Evolutionary conservation across 2,797 vertebrate genomes (phyloP).

Genomic region (Molossus alvarezi): DNA sequence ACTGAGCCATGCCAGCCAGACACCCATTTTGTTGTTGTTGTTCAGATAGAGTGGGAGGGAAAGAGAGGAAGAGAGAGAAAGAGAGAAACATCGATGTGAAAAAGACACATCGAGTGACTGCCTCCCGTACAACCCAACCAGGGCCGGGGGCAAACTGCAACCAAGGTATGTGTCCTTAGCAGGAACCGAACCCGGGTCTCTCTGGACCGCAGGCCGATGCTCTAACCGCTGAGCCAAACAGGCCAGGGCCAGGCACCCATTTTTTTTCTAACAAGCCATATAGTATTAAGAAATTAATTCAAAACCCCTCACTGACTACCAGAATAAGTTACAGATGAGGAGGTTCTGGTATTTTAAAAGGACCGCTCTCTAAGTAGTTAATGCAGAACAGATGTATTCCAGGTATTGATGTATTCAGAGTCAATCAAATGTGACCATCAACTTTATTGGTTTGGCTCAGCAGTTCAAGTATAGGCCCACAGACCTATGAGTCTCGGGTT

Average conservation of each 20-base stretch:
- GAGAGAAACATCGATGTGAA: too few relatives aligned
- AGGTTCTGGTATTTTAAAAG: constrained; percentile 45
- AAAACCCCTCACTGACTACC: constrained; percentile 19
- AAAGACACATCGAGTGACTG: too few relatives aligned
- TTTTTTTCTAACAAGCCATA: not conserved
- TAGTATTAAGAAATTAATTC: constrained; percentile 42
- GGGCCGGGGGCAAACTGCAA: too few relatives aligned
- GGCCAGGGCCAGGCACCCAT: not conserved
- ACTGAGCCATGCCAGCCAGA: not conserved
- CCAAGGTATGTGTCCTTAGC: too few relatives aligned
- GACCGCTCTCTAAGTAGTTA: constrained; percentile 17
- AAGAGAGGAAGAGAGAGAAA: too few relatives aligned
- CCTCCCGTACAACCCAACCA: too few relatives aligned
- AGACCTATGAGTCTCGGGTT: too few relatives aligned
- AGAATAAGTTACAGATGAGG: not conserved
- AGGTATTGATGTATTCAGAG: not conserved
- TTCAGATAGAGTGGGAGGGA: too few relatives aligned
- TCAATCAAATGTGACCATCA: not conserved
- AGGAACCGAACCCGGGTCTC: too few relatives aligned
- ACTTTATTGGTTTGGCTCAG: too few relatives aligned
- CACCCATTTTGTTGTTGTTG: not conserved
- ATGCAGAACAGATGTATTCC: constrained; percentile 5
- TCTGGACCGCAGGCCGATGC: not conserved
- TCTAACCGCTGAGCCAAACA: not conserved
- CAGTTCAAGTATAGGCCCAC: too few relatives aligned